Conservation (phyloP, 2,113 vertebrate genomes). For the Nematolebias whitei region DNA sequence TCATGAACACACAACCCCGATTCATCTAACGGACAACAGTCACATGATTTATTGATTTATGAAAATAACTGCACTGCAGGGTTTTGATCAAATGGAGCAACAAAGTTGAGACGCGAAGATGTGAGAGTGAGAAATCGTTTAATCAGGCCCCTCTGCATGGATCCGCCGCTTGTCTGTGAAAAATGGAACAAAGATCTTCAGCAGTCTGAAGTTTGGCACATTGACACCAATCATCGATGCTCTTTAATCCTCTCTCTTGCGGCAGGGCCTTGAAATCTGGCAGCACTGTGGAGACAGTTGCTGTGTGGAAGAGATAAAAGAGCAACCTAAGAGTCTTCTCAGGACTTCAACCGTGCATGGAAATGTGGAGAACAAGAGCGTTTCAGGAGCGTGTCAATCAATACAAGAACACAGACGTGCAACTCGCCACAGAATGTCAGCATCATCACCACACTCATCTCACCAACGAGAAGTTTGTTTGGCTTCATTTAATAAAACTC, state of each 20-base stretch:
- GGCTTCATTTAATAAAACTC: no score
- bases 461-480: neutral
- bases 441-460: neutral
- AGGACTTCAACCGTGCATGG: neutral
- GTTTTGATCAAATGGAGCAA: neutral
- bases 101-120: neutral
- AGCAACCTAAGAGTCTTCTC: neutral
- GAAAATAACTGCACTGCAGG: neutral
- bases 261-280: neutral
- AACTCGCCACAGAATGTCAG: neutral
- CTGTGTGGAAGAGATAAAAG: neutral
- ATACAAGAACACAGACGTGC: no score
- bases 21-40: neutral
- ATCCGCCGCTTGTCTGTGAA: neutral
- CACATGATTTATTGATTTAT: conserved; percentile 11
- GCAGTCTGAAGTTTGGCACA: conserved; percentile 4
- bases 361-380: neutral
- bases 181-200: conserved; percentile 12
- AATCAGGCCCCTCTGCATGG: conserved; percentile 7
- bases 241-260: neutral
- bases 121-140: neutral
- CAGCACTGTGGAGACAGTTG: neutral
- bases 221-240: neutral
- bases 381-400: neutral
- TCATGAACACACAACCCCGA: neutral